phyloP scores from a whole-genome alignment of 2,888 invertebrate genomes.

The Drosophila cognata region DNA sequence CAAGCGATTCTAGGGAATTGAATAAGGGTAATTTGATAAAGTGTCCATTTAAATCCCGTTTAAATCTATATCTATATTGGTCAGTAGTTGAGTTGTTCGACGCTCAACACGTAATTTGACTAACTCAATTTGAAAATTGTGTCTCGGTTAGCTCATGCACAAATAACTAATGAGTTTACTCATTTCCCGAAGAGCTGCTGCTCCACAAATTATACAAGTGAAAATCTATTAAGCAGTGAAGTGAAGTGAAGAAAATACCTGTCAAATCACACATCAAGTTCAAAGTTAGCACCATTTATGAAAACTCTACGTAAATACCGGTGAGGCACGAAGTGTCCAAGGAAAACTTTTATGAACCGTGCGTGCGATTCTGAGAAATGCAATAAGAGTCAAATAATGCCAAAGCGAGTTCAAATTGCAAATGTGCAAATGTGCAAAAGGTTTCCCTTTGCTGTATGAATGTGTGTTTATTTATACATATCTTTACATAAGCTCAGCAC shows the following conservation, averaged over 20 bases:
- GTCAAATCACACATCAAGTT: not conserved
- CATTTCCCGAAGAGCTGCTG: no score
- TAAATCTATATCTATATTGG: not conserved
- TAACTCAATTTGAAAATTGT: not conserved
- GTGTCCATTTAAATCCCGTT: not conserved
- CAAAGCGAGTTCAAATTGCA: not conserved
- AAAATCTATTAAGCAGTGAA: no score
- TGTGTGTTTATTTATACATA: conserved; percentile 1
- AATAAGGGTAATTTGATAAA: not conserved
- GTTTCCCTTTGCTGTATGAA: not conserved
- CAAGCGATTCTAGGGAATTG: not conserved
- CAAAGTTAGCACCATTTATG: not conserved
- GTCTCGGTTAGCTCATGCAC: not conserved
- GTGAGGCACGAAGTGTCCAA: no score
- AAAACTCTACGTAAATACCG: not conserved
- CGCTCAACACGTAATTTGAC: not conserved
- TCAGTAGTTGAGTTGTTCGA: not conserved
- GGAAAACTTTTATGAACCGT: not conserved
- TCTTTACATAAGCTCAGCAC: conserved; percentile 28
- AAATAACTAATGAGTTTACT: no score
- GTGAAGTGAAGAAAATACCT: not conserved
- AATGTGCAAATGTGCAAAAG: not conserved
- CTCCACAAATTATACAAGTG: not conserved
- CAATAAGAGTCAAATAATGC: not conserved
- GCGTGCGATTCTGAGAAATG: not conserved